These are phyloP conservation scores for Bombyx mandarina DNA, from an alignment of 1,140 invertebrate genomes.

Conservation along the genomic window DNA sequence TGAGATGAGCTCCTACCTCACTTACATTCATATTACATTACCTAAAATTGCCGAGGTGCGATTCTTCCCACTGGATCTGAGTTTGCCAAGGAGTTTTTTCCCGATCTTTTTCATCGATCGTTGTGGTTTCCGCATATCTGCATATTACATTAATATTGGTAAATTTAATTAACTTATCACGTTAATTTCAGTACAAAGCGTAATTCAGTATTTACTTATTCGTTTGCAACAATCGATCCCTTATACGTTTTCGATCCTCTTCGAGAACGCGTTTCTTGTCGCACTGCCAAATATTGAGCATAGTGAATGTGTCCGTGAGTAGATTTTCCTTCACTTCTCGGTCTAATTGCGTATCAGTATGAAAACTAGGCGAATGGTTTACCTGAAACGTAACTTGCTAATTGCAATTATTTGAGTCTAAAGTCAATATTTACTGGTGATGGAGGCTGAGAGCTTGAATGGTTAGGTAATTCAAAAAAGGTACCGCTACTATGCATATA, in stretches of 20 bases:
- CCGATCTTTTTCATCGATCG: conserved; percentile 50
- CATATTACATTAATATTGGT: neutral
- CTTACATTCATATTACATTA: conserved; percentile 35
- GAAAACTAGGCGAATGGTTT: conserved; percentile 93
- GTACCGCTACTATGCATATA: no score
- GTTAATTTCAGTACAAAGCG: neutral
- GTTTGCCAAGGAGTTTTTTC: conserved; percentile 69
- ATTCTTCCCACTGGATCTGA: conserved; percentile 83
- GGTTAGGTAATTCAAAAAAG: no score
- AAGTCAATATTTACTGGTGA: no score
- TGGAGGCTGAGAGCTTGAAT: no score
- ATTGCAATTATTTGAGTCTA: no score
- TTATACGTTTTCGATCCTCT: conserved; percentile 78
- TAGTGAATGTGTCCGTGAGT: conserved; percentile 85
- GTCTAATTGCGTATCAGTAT: conserved; percentile 87
- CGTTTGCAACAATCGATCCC: conserved; percentile 75
- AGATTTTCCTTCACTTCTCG: conserved; percentile 87
- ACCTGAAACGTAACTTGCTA: conserved; percentile 64
- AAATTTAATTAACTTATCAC: neutral
- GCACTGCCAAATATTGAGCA: conserved; percentile 86
- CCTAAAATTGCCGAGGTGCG: conserved; percentile 83
- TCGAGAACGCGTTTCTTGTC: conserved; percentile 83
- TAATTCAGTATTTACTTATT: conserved; percentile 35
- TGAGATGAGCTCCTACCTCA: no score
- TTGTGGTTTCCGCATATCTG: conserved; percentile 46